These are phyloP conservation scores for Sialis fuliginosa DNA, from an alignment of 2,888 invertebrate genomes.

Conservation along the genomic window DNA sequence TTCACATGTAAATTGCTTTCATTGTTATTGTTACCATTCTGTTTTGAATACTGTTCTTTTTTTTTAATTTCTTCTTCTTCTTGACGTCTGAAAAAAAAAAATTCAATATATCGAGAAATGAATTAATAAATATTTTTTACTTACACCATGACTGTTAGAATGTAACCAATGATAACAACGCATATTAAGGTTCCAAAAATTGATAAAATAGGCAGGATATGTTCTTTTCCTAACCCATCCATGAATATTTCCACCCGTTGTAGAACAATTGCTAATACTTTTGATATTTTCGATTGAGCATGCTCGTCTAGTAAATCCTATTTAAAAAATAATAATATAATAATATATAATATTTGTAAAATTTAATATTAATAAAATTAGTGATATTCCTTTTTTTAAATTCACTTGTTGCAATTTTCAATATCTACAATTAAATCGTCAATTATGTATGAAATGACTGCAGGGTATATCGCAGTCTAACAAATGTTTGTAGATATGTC, in stretches of 20 bases:
- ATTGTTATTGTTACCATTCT: slow-evolving; percentile 23
- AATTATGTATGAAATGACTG: too few species aligned
- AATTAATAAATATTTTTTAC: slow-evolving; percentile 14
- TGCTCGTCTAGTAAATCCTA: slow-evolving; percentile 67
- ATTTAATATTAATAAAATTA: too few species aligned
- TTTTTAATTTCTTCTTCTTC: slow-evolving; percentile 40
- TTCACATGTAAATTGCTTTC: slow-evolving; percentile 8
- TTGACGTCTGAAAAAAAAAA: slow-evolving; percentile 24
- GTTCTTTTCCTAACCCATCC: slow-evolving; percentile 56
- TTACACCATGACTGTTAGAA: slow-evolving; percentile 69
- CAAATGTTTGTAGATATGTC: too few species aligned
- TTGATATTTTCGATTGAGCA: slow-evolving; percentile 51
- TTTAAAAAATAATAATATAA: not conserved
- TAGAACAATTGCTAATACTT: slow-evolving; percentile 43
- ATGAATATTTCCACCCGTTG: slow-evolving; percentile 53
- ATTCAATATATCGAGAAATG: not conserved
- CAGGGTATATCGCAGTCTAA: too few species aligned
- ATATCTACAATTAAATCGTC: too few species aligned
- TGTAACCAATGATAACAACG: slow-evolving; percentile 62
- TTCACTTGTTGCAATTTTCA: too few species aligned
- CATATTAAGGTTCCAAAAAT: slow-evolving; percentile 60
- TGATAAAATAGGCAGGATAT: slow-evolving; percentile 61
- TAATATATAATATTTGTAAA: too few species aligned
- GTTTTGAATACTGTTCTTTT: slow-evolving; percentile 26
- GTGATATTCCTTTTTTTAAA: too few species aligned